A percentile compares a stretch with the other conserved stretches of the same genome.
phyloP scores from a whole-genome alignment of 2,888 invertebrate genomes.

The Nasonia oneida region DNA sequence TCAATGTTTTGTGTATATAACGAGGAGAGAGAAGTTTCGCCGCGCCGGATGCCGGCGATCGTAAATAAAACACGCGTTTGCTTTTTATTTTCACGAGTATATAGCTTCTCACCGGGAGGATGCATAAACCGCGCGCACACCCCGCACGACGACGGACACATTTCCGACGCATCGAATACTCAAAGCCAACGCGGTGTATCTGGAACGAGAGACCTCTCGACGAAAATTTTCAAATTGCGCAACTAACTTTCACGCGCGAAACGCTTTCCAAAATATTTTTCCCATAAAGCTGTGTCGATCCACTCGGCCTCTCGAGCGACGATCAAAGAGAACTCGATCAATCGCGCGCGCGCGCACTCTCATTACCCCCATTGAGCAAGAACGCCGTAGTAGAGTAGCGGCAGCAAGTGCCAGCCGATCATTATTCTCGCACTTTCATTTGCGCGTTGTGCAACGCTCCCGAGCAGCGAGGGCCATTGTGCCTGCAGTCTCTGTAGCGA shows the following conservation, averaged over 20 bases:
- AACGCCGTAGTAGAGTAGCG: background rate
- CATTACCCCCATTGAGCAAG: constrained; percentile 9
- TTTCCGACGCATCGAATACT: background rate
- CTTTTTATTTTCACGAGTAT: background rate
- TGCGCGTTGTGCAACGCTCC: constrained; percentile 11
- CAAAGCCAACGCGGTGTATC: background rate
- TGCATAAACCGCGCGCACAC: background rate
- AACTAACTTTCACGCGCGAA: background rate
- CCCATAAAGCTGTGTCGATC: background rate
- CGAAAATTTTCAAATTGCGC: background rate
- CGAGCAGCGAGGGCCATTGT: background rate
- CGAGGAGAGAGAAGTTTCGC: background rate
- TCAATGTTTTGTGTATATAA: background rate
- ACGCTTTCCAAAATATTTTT: constrained; percentile 8
- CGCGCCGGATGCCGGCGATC: background rate
- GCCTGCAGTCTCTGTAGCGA: background rate
- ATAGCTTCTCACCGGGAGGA: background rate
- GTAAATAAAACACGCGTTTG: background rate
- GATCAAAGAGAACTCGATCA: background rate
- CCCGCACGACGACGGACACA: background rate
- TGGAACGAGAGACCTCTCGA: background rate
- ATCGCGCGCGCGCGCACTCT: constrained; percentile 1
- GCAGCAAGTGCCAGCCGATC: constrained; percentile 2
- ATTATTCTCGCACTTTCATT: constrained; percentile 24
- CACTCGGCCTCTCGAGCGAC: background rate